These are phyloP conservation scores for Melanophora roralis DNA, from an alignment of 2,888 invertebrate species.

Conservation along the genomic window DNA sequence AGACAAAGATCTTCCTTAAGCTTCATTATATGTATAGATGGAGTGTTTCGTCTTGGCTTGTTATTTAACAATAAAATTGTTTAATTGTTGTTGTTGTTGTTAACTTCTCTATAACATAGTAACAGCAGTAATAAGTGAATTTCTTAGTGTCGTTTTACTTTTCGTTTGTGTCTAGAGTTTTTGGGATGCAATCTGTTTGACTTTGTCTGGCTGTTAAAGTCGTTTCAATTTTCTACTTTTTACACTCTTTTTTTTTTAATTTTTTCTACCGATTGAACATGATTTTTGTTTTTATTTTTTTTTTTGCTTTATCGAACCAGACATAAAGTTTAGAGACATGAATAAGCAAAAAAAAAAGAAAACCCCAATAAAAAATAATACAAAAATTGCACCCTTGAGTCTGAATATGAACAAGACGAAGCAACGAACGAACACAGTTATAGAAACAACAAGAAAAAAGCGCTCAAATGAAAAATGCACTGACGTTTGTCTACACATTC, in stretches of 20 bases:
- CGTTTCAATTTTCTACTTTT: conserved; percentile 42
- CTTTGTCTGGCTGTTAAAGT: conserved; percentile 59
- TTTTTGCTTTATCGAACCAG: conserved; percentile 37
- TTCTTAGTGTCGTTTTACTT: neutral
- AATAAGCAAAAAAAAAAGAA: neutral
- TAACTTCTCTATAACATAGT: neutral
- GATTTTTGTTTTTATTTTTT: conserved; percentile 27
- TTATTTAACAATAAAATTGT: too few relatives aligned
- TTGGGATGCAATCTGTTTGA: conserved; percentile 60
- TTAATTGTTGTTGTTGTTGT: conserved; percentile 20
- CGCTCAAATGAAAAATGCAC: conserved; percentile 48
- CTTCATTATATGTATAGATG: too few relatives aligned
- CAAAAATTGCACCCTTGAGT: conserved; percentile 55
- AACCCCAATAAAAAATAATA: neutral
- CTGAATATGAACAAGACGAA: neutral
- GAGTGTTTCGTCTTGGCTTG: too few relatives aligned
- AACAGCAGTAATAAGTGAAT: conserved; percentile 25
- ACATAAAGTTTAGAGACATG: conserved; percentile 50
- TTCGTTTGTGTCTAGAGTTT: neutral
- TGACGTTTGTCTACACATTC: conserved; percentile 48
- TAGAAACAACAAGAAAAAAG: conserved; percentile 21
- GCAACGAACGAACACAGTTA: neutral
- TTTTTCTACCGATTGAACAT: conserved; percentile 34
- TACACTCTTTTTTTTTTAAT: neutral
- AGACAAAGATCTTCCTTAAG: too few relatives aligned